phyloP scores from a whole-genome alignment of 2,113 vertebrate genomes.

The Alosa alosa region DNA sequence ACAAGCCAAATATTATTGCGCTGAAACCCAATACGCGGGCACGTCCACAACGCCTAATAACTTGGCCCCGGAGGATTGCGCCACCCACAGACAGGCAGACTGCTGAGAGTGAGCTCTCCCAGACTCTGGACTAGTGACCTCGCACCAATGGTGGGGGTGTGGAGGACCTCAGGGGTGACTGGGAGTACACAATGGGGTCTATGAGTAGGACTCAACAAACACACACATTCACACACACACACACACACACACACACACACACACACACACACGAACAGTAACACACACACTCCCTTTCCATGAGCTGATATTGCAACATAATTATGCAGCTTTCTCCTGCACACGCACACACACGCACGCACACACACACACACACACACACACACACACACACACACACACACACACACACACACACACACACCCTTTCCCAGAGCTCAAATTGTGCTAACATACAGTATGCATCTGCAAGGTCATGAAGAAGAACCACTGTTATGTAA shows the following conservation, averaged over 20 bases:
- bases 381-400: no score
- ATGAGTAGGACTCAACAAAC: slow-evolving; percentile 39
- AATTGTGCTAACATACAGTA: not conserved
- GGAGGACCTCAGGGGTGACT: slow-evolving; percentile 37
- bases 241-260: no score
- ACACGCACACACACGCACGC: no score
- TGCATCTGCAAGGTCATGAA: not conserved
- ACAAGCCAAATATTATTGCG: slow-evolving; percentile 69
- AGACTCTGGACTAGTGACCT: slow-evolving; percentile 52
- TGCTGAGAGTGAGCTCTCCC: slow-evolving; percentile 47
- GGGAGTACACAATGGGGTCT: slow-evolving; percentile 44
- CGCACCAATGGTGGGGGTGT: slow-evolving; percentile 41
- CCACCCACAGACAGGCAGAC: slow-evolving; percentile 58
- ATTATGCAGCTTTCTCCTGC: not conserved
- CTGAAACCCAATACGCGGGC: slow-evolving; percentile 64
- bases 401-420: no score
- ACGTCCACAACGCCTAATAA: slow-evolving; percentile 66
- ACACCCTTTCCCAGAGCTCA: not conserved
- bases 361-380: no score
- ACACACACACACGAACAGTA: no score
- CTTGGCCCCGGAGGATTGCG: slow-evolving; percentile 50
- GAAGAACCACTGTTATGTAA: not conserved
- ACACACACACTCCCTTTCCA: no score
- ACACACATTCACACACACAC: no score
- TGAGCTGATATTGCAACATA: not conserved